Base-by-base conservation (phyloP, 2,113 vertebrate genomes). In the Onychostoma macrolepis region DNA sequence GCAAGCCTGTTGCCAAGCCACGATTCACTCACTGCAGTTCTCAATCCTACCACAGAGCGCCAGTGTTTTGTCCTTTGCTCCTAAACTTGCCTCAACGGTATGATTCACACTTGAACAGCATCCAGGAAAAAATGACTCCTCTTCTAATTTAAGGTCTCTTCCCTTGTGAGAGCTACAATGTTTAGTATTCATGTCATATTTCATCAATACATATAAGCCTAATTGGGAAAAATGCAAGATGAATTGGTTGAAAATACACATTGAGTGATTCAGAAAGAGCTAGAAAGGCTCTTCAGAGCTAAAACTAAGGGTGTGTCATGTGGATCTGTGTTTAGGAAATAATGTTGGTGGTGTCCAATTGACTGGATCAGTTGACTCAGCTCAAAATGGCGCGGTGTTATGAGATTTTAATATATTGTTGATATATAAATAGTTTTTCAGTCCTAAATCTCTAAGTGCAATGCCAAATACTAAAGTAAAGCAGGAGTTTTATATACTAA, bases 1-100 rank as follows among this genome's bases (percentile, higher is more conserved):
- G 80, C 36, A 50, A 4, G 80, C 48, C 50, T 53, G 89, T 83
- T 48, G 63, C 81, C 81, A 53, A 71, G 2, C 17, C 43, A 48
- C 50, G 9, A 83, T 21, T 76, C 56, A 76, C 17, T 28, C 19
- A 36, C 41, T 56, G 84, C 12, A 21, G 19, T 83, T 50, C 74
- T 28, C 8, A 50, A 48, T 69, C 28, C 61, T 4, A 83, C 71
- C 75, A 88, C 45, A 38, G 76, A 21, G 43, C 3, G 43, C 21
- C 75, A 85, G 75, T 28, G 63, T 48, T 86, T 30, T 36, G 19
- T 41, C 6, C 43, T 13, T 48, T 78, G 41, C 33, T 58, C 69
- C 12, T n/a, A 19, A 26, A 3, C n/a, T 61, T 24, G 26, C 12
- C 65, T 61, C 12, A 6, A 85, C 10, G 17, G 48, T 28, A 45